Base-by-base conservation (phyloP, 2,888 invertebrate species). In the Cosmopolites sordidus region DNA sequence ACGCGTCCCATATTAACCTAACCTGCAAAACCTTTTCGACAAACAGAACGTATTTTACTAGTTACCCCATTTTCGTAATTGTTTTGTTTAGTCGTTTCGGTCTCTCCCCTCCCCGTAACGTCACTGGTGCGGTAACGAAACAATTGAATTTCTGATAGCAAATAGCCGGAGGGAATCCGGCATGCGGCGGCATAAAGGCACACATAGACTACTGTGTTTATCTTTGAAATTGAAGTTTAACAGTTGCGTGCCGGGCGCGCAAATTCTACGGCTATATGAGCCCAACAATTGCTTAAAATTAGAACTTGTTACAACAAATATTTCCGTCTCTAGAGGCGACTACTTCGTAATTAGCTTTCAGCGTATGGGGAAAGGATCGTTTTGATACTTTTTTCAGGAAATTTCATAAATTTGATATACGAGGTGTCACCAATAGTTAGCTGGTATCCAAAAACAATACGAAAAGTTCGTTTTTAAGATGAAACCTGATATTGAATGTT, bases 211-310 rank as follows among this genome's bases (percentile, higher is more conserved):
- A 49, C 58, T 45, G 43, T 65, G 63, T 64, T 64, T 63, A 58
- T 61, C 60, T 64, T 64, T 60, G 59, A 64, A 64, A 65, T 65
- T 65, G 61, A 63, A 65, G 60, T 61, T 54, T 37, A 45, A 45
- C 50, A 42, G 46, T 45, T 45, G 33, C 33, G 33, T 33, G 33
- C 33, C 33, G 33, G 12, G 33, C n/a, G 33, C 33, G 33, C 33
- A 33, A 33, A 33, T 33, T 33, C 33, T 33, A 5, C 33, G n/a
- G 11, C 11, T 12, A 11, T 12, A 12, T 12, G n/a, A 12, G 11
- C 33, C 33, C 12, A 33, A 33, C 33, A 33, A 33, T 33, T 33
- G 33, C 33, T 33, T 33, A 33, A 33, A 33, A 33, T 33, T 33
- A 33, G 33, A 27, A 33, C 33, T 33, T 12, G 33, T 33, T 33